Evolutionary conservation across 2,888 invertebrate genomes (phyloP).

Genomic region (Penaeus monodon): DNA sequence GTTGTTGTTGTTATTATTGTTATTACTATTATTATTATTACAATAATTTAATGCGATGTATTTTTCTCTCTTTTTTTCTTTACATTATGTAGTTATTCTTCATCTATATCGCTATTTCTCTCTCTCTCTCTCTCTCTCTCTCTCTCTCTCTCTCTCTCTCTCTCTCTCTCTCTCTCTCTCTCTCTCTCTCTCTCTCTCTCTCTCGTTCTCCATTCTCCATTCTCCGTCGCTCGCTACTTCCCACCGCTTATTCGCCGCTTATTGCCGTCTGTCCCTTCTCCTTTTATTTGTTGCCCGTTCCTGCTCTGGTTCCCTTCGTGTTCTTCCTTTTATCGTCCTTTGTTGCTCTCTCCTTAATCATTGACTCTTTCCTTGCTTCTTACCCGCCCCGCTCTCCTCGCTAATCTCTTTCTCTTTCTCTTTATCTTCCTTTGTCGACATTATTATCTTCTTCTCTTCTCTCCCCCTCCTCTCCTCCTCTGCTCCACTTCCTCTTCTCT

Average conservation of each 20-base stretch:
- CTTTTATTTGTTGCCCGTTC: not conserved
- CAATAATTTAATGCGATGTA: no score
- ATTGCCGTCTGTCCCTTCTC: not conserved
- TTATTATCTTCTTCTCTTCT: not conserved
- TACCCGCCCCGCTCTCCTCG: not conserved
- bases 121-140: slow-evolving; percentile 28
- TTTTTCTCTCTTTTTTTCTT: no score
- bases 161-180: slow-evolving; percentile 6
- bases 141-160: slow-evolving; percentile 20
- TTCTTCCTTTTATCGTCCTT: not conserved
- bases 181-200: slow-evolving; percentile 16
- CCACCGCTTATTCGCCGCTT: not conserved
- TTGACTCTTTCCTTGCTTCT: not conserved
- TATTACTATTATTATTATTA: no score
- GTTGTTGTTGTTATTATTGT: no score
- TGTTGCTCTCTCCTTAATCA: not conserved
- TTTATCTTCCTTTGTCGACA: no score
- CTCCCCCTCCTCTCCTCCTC: not conserved
- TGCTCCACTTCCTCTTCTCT: not conserved
- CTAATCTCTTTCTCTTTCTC: no score
- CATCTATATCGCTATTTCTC: slow-evolving; percentile 5
- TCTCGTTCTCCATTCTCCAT: not conserved
- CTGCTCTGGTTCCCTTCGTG: not conserved
- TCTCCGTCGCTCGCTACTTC: not conserved
- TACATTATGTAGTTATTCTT: no score